A percentile compares a stretch with the other conserved stretches of the same genome.
Conservation (phyloP, 2,888 invertebrate genomes). For the Belgica antarctica region DNA sequence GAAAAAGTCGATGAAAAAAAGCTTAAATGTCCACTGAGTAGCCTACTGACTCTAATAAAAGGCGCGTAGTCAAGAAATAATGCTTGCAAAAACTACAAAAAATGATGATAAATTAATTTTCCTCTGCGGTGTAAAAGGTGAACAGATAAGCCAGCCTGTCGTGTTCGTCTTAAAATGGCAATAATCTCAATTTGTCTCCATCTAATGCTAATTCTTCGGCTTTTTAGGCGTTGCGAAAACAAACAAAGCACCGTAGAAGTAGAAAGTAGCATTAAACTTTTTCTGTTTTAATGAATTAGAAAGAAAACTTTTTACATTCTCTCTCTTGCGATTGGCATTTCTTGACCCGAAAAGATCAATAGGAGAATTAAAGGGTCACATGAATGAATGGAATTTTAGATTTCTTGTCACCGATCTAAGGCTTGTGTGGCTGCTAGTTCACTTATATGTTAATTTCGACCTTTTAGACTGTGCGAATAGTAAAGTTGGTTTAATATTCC, state of each 20-base stretch:
- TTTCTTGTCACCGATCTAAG: constrained; percentile 39
- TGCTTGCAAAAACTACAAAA: constrained; percentile 4
- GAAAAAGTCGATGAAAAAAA: too few species aligned
- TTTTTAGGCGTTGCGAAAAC: constrained; percentile 4
- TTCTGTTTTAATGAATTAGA: not conserved
- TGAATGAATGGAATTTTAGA: constrained; percentile 36
- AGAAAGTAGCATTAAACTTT: not conserved
- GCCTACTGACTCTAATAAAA: too few species aligned
- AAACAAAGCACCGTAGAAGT: not conserved
- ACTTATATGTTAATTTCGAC: constrained; percentile 42
- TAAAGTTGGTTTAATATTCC: not conserved
- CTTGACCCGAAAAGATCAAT: constrained; percentile 23
- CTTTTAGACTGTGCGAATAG: constrained; percentile 18
- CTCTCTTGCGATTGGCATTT: not conserved
- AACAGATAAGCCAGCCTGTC: not conserved
- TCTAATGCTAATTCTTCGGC: not conserved
- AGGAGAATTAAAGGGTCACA: constrained; percentile 24
- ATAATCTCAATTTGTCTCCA: constrained; percentile 8
- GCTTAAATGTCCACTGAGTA: too few species aligned
- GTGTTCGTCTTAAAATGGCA: not conserved
- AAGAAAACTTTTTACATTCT: not conserved
- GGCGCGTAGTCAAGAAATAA: not conserved
- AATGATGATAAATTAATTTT: constrained; percentile 33
- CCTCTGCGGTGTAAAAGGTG: not conserved
- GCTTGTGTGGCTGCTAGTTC: not conserved